phyloP scores from a whole-genome alignment of 2,797 vertebrate species.

The Enteromius treurensis region DNA sequence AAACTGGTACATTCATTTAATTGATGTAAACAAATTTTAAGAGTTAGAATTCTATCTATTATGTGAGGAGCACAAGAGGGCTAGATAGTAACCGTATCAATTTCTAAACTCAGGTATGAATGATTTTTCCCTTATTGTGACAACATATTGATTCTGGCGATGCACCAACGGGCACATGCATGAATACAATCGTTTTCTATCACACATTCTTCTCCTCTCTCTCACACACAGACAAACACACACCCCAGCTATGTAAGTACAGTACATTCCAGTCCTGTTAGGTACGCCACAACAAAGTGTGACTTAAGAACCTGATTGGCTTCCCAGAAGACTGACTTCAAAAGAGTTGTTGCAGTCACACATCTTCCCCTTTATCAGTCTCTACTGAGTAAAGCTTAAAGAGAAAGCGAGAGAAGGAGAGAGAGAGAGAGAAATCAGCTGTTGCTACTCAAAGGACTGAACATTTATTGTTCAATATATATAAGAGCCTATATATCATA shows the following conservation, averaged over 20 bases:
- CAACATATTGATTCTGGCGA: not conserved
- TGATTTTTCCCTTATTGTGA: not conserved
- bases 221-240: not conserved
- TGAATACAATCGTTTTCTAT: not conserved
- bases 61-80: not conserved
- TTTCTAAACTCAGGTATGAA: not conserved
- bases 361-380: conserved; percentile 26
- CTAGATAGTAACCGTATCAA: not conserved
- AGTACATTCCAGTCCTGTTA: not conserved
- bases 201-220: conserved; percentile 13
- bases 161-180: not conserved
- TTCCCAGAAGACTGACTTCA: conserved; percentile 49
- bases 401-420: not conserved
- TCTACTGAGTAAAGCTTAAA: conserved; percentile 10
- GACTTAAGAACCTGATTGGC: conserved; percentile 26
- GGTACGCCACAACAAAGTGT: conserved; percentile 41
- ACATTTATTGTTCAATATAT: not conserved
- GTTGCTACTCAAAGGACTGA: not conserved
- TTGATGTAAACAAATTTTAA: not conserved
- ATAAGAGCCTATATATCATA: too few relatives aligned
- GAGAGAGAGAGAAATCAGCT: conserved; percentile 5
- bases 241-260: not conserved
- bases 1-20: not conserved
- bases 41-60: not conserved
- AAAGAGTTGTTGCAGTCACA: conserved; percentile 9